phyloP scores from a whole-genome alignment of 92 coral and sea anemone genomes.

The Zoanthus sansibaricus region DNA sequence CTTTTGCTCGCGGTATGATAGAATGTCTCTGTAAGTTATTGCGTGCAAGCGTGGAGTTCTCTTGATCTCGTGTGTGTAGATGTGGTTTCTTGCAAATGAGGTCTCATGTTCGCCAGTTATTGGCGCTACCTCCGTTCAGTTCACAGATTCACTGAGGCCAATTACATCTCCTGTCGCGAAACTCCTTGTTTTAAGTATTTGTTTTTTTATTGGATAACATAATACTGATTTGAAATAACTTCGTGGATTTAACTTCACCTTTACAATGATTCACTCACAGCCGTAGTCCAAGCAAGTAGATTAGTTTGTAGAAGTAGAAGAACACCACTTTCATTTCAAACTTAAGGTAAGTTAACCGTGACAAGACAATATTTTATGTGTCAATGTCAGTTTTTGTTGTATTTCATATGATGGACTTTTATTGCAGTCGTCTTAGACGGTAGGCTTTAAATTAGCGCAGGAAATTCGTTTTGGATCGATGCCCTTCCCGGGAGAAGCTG shows the following conservation, averaged over 20 bases:
- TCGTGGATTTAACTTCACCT: constrained; percentile 1
- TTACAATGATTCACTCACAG: constrained; percentile 19
- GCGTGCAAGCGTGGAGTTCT: constrained; percentile 45
- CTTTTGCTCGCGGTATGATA: constrained; percentile 2
- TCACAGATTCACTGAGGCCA: constrained; percentile 17
- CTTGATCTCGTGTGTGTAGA: constrained; percentile 24
- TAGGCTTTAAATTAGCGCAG: not conserved
- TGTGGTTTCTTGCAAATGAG: constrained; percentile 41
- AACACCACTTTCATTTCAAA: constrained; percentile 12
- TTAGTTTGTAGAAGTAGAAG: constrained; percentile 47
- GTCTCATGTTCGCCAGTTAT: constrained; percentile 38
- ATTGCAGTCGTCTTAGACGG: not conserved
- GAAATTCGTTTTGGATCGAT: constrained; percentile 35
- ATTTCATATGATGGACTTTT: not conserved
- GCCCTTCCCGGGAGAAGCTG: constrained; percentile 48
- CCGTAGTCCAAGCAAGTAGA: constrained; percentile 44
- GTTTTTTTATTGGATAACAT: constrained; percentile 11
- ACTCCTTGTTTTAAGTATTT: constrained; percentile 20
- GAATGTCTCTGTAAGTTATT: not conserved
- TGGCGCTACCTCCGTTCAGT: constrained; percentile 27
- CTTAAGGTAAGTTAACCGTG: constrained; percentile 35
- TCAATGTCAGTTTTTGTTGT: not conserved
- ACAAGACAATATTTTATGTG: not conserved
- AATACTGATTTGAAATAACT: constrained; percentile 11
- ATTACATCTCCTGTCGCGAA: constrained; percentile 42